Percentiles rank a stretch among this genome's conserved stretches.
These are phyloP conservation scores for Drosophila nebulosa DNA, from an alignment of 1,140 invertebrate species.

Conservation along the genomic window DNA sequence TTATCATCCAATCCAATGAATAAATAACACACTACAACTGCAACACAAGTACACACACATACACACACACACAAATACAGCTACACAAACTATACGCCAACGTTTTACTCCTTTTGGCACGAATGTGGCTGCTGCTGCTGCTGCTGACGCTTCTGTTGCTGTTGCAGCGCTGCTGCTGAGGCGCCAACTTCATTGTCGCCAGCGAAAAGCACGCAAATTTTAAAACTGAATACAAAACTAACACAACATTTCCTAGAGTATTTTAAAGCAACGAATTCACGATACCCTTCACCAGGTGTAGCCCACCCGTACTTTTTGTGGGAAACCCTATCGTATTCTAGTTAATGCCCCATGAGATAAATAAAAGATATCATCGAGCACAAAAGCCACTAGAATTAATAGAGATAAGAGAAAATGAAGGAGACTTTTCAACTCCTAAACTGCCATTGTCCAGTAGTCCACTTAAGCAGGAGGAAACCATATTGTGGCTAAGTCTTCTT, in stretches of 20 bases:
- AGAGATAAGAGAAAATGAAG: too few species aligned
- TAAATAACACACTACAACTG: constrained; percentile 67
- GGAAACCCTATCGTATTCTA: too few species aligned
- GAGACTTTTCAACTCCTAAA: too few species aligned
- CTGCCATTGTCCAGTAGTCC: too few species aligned
- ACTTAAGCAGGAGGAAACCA: too few species aligned
- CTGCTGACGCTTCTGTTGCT: neutral
- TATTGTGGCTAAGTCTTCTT: too few species aligned
- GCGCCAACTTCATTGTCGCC: constrained; percentile 23
- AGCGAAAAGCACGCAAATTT: neutral
- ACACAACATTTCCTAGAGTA: neutral
- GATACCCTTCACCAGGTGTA: neutral
- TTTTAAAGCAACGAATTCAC: neutral
- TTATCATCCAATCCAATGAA: constrained; percentile 80
- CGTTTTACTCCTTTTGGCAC: constrained; percentile 48
- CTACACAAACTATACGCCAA: constrained; percentile 12
- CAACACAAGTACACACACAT: neutral
- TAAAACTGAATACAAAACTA: neutral
- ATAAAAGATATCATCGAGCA: too few species aligned
- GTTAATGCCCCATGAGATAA: too few species aligned
- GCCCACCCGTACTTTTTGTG: too few species aligned
- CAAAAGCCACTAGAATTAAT: too few species aligned
- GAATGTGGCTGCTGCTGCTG: constrained; percentile 20
- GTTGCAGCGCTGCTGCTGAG: neutral
- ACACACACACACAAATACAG: neutral